phyloP scores from a whole-genome alignment of 2,113 vertebrate species.

The Colaptes auratus region DNA sequence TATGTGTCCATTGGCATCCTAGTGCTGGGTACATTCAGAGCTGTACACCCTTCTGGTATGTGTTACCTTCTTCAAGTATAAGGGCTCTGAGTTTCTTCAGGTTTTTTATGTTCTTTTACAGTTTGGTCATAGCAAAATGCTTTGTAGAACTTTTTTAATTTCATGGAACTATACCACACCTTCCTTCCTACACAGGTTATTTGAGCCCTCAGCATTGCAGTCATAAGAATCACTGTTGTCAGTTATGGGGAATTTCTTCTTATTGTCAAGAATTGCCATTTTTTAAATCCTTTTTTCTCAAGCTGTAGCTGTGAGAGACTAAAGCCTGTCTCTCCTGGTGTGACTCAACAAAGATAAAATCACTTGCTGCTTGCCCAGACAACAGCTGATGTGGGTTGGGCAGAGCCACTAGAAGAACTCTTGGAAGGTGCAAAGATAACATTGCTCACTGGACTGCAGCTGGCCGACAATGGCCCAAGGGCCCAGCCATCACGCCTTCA shows the following conservation, averaged over 20 bases:
- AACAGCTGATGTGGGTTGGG: too few species aligned
- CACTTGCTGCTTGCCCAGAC: too few species aligned
- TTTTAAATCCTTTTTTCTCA: not conserved
- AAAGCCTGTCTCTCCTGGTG: too few species aligned
- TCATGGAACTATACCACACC: not conserved
- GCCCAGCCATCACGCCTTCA: too few species aligned
- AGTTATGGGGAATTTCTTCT: not conserved
- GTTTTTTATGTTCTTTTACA: not conserved
- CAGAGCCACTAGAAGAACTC: too few species aligned
- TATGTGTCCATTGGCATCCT: not conserved
- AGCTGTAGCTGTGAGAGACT: too few species aligned
- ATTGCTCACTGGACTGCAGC: too few species aligned
- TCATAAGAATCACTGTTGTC: not conserved
- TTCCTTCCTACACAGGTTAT: not conserved
- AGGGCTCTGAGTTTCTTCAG: not conserved
- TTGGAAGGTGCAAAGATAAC: too few species aligned
- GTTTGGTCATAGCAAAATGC: not conserved
- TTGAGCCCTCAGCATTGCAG: not conserved
- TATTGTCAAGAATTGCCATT: not conserved
- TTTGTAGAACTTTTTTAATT: not conserved
- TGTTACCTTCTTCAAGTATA: not conserved
- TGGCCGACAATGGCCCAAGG: too few species aligned
- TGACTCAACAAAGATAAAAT: too few species aligned
- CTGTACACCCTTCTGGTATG: not conserved
- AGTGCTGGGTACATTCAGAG: not conserved